Base-by-base conservation (phyloP, 2,888 invertebrate species). In the Scaptomyza caliginosa region DNA sequence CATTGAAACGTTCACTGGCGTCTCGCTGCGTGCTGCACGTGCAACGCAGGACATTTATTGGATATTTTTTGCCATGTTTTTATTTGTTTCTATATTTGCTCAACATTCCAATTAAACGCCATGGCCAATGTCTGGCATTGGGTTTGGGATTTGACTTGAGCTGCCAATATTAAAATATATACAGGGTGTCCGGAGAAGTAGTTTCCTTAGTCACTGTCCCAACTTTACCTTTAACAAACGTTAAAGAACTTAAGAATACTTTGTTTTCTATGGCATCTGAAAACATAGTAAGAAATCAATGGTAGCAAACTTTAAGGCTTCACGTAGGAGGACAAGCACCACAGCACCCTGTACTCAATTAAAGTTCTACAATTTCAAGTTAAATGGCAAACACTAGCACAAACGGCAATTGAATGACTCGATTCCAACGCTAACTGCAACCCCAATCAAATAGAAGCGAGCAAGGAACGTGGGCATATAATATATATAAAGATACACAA, bases 1-100 rank as follows among this genome's bases (percentile, higher is more conserved):
- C 79, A 68, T 23, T 38, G 56, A 59, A 48, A 43, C 49, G 45
- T 30, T 42, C 32, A n/a, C 24, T 46, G 68, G 58, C 67, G 54
- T 60, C 73, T 64, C 66, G 71, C 78, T 59, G 64, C 55, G 82
- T 85, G 89, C 87, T 88, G 89, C 89, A 89, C 89, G 89, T 89
- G 89, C 89, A 89, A 67, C 72, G 65, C 84, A 91, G 90, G 90
- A 91, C 91, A 90, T 90, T 90, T 91, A 91, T 90, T 90, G 89
- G 88, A 90, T 90, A n/a, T 90, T 88, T 80, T 88, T 79, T 74
- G 59, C 66, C 71, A 42, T 82, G 81, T 78, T 78, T 82, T 85
- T 83, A 79, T 83, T 82, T 85, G 79, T 82, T 82, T 82, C 83
- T 73, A 74, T 86, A 78, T 83, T 79, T 86, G 86, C 80, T 68